Base-by-base conservation (phyloP, 2,888 invertebrate species). In the Andricus curvator region DNA sequence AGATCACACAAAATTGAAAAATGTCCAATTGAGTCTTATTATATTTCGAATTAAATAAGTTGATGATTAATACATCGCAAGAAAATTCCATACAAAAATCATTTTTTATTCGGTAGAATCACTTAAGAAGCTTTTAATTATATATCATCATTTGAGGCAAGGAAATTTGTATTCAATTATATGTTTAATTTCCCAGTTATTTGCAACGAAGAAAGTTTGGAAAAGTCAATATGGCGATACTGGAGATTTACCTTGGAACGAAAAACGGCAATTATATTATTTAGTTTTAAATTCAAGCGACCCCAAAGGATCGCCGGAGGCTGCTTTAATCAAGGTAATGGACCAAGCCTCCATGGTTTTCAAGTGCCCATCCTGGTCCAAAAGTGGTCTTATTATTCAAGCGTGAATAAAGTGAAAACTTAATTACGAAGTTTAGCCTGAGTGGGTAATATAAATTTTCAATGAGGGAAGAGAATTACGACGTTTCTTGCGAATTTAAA, bases 301-400 rank as follows among this genome's bases (percentile, higher is more conserved):
- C 6, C 29, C 67, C n/a, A 5, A 67, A 37, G 67, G 41, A 9
- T 67, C 33, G 22, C 67, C n/a, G 4, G 37, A 67, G 67, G n/a
- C 67, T 33, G 67, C 67, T 67, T 67, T 67, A 67, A 67, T 67
- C 67, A 67, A 67, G 67, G 37, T 67, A 67, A 67, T 67, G 67
- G 67, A 67, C 67, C 67, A 67, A 62, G n/a, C 67, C 41, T 67
- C 41, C 67, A 44, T 29, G 56, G 29, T 74, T 51, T 48, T 74
- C 33, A 74, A 74, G 51, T 74, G 41, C 67, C 41, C n/a, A 37
- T 67, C 37, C 13, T 41, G 37, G 41, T 67, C 6, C 25, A 62
- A 62, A 29, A 62, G 62, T 29, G 25, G 29, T 62, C 25, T 48
- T 20, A 48, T 70, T 48, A 70, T 25, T 70, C 48, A 25, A 48